Conservation (phyloP, 2,113 vertebrate genomes). For the Odocoileus hemionus region DNA sequence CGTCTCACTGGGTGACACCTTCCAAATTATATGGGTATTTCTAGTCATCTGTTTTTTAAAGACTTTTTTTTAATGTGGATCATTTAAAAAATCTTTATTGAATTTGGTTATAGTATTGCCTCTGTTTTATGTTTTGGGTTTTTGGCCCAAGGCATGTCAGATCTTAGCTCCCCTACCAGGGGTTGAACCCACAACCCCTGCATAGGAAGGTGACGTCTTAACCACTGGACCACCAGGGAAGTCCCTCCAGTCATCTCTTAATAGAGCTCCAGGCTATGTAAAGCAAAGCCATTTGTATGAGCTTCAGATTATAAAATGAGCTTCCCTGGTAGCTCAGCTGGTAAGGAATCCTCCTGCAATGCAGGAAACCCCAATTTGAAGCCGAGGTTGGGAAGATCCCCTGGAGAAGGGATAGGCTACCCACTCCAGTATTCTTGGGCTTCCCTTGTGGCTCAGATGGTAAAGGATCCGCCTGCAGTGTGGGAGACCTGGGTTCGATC, state of each 20-base stretch:
- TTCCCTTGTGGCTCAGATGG: not conserved
- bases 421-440: not conserved
- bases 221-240: not conserved
- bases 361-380: not conserved
- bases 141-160: not conserved
- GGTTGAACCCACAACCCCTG: not conserved
- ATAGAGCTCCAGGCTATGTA: not conserved
- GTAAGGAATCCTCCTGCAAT: not conserved
- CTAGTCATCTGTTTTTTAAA: not conserved
- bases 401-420: not conserved
- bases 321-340: not conserved
- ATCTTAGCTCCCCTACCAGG: not conserved
- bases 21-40: not conserved
- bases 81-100: not conserved
- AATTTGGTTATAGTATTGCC: not conserved
- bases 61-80: not conserved
- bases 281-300: not conserved
- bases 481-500: not conserved
- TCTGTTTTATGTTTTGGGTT: not conserved
- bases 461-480: not conserved
- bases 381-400: not conserved
- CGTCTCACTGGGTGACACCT: too few relatives aligned
- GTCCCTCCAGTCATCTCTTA: not conserved
- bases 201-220: not conserved
- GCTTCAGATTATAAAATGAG: not conserved